Conservation (phyloP, 2,888 invertebrate genomes). For the Platycheirus rosarum region DNA sequence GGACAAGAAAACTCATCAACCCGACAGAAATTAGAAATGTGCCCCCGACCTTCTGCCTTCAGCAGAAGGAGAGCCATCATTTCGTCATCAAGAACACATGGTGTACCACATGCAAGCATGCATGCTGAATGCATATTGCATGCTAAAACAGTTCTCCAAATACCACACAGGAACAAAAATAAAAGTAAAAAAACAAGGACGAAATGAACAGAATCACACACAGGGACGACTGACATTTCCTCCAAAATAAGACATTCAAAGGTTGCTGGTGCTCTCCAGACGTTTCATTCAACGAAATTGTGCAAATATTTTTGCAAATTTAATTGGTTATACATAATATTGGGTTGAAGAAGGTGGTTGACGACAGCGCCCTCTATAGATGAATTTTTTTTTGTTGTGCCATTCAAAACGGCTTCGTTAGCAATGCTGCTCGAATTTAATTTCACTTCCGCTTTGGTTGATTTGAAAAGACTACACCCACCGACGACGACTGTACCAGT, state of each 20-base stretch:
- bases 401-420: conserved; percentile 21
- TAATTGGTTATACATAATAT: conserved; percentile 60
- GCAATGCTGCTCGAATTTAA: conserved; percentile 51
- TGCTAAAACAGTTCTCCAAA: conserved; percentile 54
- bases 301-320: conserved; percentile 51
- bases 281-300: conserved; percentile 10
- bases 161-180: conserved; percentile 36
- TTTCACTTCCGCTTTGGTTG: conserved; percentile 61
- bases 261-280: conserved; percentile 7
- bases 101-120: conserved; percentile 41
- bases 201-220: conserved; percentile 24
- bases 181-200: conserved; percentile 6
- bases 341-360: conserved; percentile 11
- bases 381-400: background rate
- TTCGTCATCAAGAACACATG: conserved; percentile 68
- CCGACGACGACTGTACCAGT: background rate
- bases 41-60: conserved; percentile 5
- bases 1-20: conserved; percentile 69
- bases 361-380: conserved; percentile 5
- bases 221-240: conserved; percentile 47
- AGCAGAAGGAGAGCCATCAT: conserved; percentile 51
- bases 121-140: conserved; percentile 58
- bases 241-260: conserved; percentile 56
- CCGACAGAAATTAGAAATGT: conserved; percentile 65
- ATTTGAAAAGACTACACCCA: conserved; percentile 40